These are phyloP conservation scores for Oscheius sp. DNA, from an alignment of 2,888 invertebrate genomes.

Conservation along the genomic window DNA sequence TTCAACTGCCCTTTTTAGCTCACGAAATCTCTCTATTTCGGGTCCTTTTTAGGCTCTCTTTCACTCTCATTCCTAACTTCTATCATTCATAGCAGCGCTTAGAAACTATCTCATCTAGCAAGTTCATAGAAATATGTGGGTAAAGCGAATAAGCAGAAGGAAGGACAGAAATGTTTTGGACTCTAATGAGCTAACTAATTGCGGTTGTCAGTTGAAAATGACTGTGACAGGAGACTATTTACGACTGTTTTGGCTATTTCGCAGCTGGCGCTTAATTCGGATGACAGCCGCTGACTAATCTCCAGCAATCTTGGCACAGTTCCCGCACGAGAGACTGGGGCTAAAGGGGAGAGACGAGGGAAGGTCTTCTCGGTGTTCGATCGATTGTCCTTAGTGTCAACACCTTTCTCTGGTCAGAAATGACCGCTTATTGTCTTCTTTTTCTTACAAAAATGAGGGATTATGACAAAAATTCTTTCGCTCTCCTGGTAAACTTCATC, in stretches of 20 bases:
- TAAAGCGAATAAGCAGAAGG: neutral
- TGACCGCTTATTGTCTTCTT: neutral
- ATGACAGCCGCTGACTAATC: conserved; percentile 29
- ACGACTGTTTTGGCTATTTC: neutral
- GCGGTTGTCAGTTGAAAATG: neutral
- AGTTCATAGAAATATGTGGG: neutral
- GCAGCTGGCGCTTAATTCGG: conserved; percentile 23
- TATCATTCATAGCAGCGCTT: neutral
- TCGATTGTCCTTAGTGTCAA: conserved; percentile 30
- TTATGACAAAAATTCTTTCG: too few species aligned
- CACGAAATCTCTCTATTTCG: neutral
- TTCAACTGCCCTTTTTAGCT: neutral
- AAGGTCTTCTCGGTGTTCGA: conserved; percentile 20
- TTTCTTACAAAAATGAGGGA: neutral
- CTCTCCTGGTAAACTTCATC: too few species aligned
- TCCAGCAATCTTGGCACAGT: conserved; percentile 28
- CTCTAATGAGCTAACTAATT: conserved; percentile 3
- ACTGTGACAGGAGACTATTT: neutral
- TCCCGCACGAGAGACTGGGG: conserved; percentile 24
- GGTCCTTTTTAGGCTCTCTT: neutral
- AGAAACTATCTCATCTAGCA: neutral
- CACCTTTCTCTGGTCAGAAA: neutral
- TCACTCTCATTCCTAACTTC: neutral
- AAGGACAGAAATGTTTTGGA: neutral
- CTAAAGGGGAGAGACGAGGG: conserved; percentile 23